Evolutionary conservation across 1,140 invertebrate species (phyloP).

Genomic region (Drosophila cardini): DNA sequence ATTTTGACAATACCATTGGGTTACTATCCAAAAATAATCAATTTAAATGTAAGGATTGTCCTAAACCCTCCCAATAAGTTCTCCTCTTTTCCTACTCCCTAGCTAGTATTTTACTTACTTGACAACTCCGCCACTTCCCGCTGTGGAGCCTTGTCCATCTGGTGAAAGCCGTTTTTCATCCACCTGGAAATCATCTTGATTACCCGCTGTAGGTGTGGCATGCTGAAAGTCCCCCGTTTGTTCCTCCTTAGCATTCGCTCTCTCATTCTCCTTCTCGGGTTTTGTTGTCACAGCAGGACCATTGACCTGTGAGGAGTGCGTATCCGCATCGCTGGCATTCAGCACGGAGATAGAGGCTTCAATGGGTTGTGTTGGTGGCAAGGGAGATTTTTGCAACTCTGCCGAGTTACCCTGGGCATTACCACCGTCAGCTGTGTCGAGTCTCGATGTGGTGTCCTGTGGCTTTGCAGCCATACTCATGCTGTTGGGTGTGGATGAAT

Average conservation of each 20-base stretch:
- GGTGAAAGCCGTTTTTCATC: conserved; percentile 76
- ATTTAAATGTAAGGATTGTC: no score
- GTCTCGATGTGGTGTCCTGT: conserved; percentile 55
- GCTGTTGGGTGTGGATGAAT: conserved; percentile 65
- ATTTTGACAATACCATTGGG: no score
- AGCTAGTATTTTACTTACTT: conserved; percentile 56
- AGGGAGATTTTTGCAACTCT: conserved; percentile 69
- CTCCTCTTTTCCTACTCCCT: no score
- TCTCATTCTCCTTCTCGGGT: conserved; percentile 75
- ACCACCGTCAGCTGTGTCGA: conserved; percentile 71
- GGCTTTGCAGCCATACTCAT: conserved; percentile 57
- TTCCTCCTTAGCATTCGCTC: conserved; percentile 59
- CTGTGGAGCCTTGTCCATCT: conserved; percentile 75
- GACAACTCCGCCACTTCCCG: conserved; percentile 63
- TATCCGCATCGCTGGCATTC: conserved; percentile 48
- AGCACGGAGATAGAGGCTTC: conserved; percentile 80
- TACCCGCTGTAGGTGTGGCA: conserved; percentile 44
- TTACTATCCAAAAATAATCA: no score
- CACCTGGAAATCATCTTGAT: conserved; percentile 66
- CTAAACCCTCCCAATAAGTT: no score
- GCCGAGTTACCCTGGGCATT: conserved; percentile 41
- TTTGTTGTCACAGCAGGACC: conserved; percentile 65
- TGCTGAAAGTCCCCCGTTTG: conserved; percentile 31
- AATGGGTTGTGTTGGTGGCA: conserved; percentile 77
- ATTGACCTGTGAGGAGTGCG: conserved; percentile 49